Conservation (phyloP, 2,888 invertebrate species). For the Ditylenchus weischeri region DNA sequence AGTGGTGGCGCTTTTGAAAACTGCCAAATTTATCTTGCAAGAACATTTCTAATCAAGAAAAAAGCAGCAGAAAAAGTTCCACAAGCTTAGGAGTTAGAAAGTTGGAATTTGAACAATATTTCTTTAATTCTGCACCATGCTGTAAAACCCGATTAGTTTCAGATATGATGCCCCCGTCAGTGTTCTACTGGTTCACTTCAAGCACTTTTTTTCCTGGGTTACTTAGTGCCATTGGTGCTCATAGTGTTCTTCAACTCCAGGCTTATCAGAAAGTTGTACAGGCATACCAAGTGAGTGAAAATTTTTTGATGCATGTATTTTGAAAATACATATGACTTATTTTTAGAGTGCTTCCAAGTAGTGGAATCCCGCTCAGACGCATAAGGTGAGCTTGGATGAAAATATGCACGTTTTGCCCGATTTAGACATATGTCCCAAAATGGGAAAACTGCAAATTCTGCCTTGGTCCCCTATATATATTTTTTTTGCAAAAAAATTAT, state of each 20-base stretch:
- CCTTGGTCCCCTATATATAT: too few relatives aligned
- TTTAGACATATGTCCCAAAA: too few relatives aligned
- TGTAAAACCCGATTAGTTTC: slow-evolving; percentile 14
- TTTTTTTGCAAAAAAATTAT: too few relatives aligned
- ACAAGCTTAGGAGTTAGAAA: too few relatives aligned
- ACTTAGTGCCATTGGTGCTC: slow-evolving; percentile 50
- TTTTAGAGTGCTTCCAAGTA: slow-evolving; percentile 42
- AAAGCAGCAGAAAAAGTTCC: too few relatives aligned
- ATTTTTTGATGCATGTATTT: neutral
- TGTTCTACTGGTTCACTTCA: slow-evolving; percentile 55
- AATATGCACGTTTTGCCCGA: too few relatives aligned
- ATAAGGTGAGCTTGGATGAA: slow-evolving; percentile 27
- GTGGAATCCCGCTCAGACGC: slow-evolving; percentile 52
- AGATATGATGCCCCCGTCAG: slow-evolving; percentile 49
- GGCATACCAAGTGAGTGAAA: slow-evolving; percentile 42
- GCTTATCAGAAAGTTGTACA: slow-evolving; percentile 50
- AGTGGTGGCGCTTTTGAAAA: too few relatives aligned
- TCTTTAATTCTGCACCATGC: neutral
- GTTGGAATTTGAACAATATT: too few relatives aligned
- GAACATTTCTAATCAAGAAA: too few relatives aligned
- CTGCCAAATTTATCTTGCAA: too few relatives aligned
- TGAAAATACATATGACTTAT: slow-evolving; percentile 4
- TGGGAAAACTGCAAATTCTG: too few relatives aligned
- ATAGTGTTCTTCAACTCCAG: slow-evolving; percentile 53
- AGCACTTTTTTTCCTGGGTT: slow-evolving; percentile 55